Base-by-base conservation (phyloP, 2,888 invertebrate species). In the Drosophila buzzatii region DNA sequence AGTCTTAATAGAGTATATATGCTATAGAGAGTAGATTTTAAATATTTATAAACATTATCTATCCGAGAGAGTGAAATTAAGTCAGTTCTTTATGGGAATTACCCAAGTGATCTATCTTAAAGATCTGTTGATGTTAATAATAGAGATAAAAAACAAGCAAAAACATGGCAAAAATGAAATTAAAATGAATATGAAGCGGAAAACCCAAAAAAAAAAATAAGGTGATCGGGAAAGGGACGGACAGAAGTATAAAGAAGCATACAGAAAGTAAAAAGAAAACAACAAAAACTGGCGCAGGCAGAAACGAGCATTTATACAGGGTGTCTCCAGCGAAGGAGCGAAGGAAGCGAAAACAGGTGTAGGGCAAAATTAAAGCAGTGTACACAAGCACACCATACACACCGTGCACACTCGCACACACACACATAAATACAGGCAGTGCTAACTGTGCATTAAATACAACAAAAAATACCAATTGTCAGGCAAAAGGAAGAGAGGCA, bases 151-250 rank as follows among this genome's bases (percentile, higher is more conserved):
- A 9, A 14, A 37, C 9, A 35, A 35, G 35, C 12, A 16, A 39
- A 2, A 20, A 5, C 12, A 23, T 16, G 4, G 14, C 9, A 45
- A 27, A 7, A 6, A 27, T 20, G 3, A 56, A 42, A 37, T 18
- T 23, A 73, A 56, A 82, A 84, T 61, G 27, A 60, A 73, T 76
- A 66, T 65, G 69, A 69, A 85, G 59, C 72, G 71, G 68, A 71
- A 79, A 68, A 85, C 72, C 44, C 6, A 18, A 83, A 82, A 81
- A 83, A 82, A 81, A 81, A 84, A 85, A 81, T 83, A 83, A 31
- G 31, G 35, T 66, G 87, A 83, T 85, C 84, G 64, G 60, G 68
- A 61, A 65, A 62, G 58, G 63, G 51, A 51, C 45, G 63, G 51
- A 51, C 45, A n/a, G 12, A 27, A 64, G 45, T 63, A 62, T 51